These are phyloP conservation scores for Neosilurus hyrtlii DNA, from an alignment of 2,797 vertebrate species.

Conservation along the genomic window DNA sequence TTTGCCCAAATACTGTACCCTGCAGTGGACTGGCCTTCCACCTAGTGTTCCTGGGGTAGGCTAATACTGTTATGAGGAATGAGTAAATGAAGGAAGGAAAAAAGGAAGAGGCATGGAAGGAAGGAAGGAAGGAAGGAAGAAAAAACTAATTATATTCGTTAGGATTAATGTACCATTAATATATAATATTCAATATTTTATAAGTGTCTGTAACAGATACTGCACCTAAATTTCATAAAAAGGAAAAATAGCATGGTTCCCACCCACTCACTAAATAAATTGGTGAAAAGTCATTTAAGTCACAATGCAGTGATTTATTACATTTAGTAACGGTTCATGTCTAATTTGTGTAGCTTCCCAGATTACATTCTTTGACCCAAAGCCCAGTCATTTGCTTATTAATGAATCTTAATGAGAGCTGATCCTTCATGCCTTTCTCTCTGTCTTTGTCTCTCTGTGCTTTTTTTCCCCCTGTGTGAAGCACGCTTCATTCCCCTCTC, in stretches of 20 bases:
- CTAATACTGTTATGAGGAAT: not conserved
- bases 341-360: constrained; percentile 43
- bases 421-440: constrained; percentile 32
- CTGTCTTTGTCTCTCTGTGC: not conserved
- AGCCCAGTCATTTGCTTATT: constrained; percentile 49
- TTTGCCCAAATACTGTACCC: not conserved
- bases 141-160: not conserved
- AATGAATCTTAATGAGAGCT: constrained; percentile 47
- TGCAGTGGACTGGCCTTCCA: not conserved
- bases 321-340: constrained; percentile 40
- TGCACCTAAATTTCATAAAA: constrained; percentile 11
- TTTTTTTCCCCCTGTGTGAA: not conserved
- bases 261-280: constrained; percentile 22
- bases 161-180: not conserved
- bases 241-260: not conserved
- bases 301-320: constrained; percentile 42
- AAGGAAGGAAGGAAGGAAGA: no score
- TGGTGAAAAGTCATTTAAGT: constrained; percentile 30
- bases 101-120: no score
- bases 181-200: not conserved
- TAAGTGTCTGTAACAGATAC: not conserved
- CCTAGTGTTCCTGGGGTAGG: not conserved
- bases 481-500: constrained; percentile 5
- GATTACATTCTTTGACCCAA: constrained; percentile 48
- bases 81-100: not conserved